Base-by-base conservation (phyloP, 2,797 vertebrate species). In the Valencia hispanica region DNA sequence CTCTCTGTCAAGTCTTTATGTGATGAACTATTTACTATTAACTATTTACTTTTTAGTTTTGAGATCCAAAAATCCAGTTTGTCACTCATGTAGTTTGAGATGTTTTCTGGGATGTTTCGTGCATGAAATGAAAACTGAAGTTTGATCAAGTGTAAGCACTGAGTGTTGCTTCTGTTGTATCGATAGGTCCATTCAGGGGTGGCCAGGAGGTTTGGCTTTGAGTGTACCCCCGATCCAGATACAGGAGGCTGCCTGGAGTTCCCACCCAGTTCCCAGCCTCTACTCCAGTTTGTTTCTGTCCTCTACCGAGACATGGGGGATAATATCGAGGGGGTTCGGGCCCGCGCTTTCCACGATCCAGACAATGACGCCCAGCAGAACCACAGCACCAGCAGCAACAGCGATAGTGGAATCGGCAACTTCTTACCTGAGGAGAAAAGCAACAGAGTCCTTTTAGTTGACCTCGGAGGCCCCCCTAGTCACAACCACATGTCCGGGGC, bases 261-360 rank as follows among this genome's bases (percentile, higher is more conserved):
- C 88, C 98, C 98, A 0, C 94, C 95, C 0, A 99, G 97, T 1
- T 99, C 98, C 68, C 95, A 99, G 43, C 97, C 98, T 0, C 96
- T 99, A 77, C 95, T 99, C 41, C 98, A 99, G 92, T 99, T 99
- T 87, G 94, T 99, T 75, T 99, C 98, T 0, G 97, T 99, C 76
- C 95, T 99, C 0, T 99, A 99, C 73, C 95, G 98, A 72, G 98
- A 99, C 90, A 99, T 99, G 97, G 98, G 98, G 0, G 98, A 99
- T 89, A 90, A 97, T 83, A 99, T 99, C 0, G 98, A 99, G 82
- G 98, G 97, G 0, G 95, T 99, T 85, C 95, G 98, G 15, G 98
- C 97, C 0, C 96, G 98, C 17, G 98, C 98, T 45, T 98, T 99
- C 68, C 94, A 96, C 0, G 97, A 98, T 0, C 96, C 96, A 0